phyloP scores from a whole-genome alignment of 2,113 vertebrate species.

The Heptranchias perlo region DNA sequence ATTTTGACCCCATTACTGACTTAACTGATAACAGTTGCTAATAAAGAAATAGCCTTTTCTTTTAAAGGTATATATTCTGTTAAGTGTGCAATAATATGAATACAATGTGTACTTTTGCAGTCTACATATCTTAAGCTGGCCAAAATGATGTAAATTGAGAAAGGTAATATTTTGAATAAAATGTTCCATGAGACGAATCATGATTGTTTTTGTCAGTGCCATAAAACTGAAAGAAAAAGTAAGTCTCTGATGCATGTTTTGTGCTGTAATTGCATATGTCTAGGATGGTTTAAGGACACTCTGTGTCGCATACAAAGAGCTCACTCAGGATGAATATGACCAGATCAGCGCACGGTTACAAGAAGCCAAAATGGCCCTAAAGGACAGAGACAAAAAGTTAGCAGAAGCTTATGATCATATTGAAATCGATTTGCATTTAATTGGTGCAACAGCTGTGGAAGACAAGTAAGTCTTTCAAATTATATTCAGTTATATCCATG shows the following conservation, averaged over 20 bases:
- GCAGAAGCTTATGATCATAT: constrained; percentile 81
- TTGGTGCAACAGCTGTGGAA: constrained; percentile 93
- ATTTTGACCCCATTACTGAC: background rate
- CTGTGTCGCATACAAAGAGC: constrained; percentile 85
- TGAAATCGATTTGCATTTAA: constrained; percentile 85
- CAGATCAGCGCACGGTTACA: constrained; percentile 64
- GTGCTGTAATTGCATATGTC: background rate
- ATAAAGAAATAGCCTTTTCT: background rate
- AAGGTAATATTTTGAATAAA: background rate
- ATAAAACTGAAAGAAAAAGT: background rate
- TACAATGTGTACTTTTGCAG: background rate
- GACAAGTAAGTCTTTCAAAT: constrained; percentile 70
- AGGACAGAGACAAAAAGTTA: constrained; percentile 88
- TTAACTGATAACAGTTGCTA: background rate
- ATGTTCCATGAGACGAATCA: background rate
- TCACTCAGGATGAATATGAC: constrained; percentile 68
- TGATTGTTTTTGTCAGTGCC: background rate
- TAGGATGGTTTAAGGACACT: constrained; percentile 92
- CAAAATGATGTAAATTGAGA: background rate
- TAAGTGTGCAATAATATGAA: background rate
- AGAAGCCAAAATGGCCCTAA: constrained; percentile 81
- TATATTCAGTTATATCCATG: background rate
- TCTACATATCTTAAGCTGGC: background rate
- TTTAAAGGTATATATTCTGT: background rate
- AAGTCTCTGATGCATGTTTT: background rate